Percentiles rank a stretch among this genome's conserved stretches.
These are phyloP conservation scores for Tenthredo scrophulariae DNA, from an alignment of 2,888 invertebrate species.

Conservation along the genomic window DNA sequence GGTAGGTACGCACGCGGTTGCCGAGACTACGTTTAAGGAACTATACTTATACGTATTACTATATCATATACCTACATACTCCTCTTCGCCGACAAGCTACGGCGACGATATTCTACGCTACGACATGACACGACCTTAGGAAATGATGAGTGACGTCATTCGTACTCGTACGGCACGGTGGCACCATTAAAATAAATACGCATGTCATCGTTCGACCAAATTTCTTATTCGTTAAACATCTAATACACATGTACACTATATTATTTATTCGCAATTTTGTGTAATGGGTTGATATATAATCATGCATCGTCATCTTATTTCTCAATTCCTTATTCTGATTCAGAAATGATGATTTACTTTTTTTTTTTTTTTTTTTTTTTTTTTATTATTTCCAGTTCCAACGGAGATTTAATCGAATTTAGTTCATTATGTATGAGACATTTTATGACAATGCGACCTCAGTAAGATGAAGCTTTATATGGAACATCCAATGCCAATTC, in stretches of 20 bases:
- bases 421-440: background rate
- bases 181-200: constrained; percentile 17
- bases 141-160: constrained; percentile 3
- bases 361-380: background rate
- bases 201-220: background rate
- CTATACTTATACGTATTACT: background rate
- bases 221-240: background rate
- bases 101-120: background rate
- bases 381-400: too few relatives aligned
- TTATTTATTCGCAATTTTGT: background rate
- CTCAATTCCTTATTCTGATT: background rate
- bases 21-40: background rate
- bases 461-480: background rate
- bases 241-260: background rate
- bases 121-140: background rate
- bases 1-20: background rate
- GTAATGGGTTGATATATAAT: background rate
- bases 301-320: background rate
- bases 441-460: background rate
- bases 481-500: background rate
- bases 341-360: background rate
- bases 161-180: background rate
- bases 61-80: background rate
- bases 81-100: background rate
- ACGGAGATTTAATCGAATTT: background rate